Evolutionary conservation across 1,140 invertebrate genomes (phyloP), one percentile per base, ranked within the genome.

Genomic region (Pentalonia nigronervosa): DNA sequence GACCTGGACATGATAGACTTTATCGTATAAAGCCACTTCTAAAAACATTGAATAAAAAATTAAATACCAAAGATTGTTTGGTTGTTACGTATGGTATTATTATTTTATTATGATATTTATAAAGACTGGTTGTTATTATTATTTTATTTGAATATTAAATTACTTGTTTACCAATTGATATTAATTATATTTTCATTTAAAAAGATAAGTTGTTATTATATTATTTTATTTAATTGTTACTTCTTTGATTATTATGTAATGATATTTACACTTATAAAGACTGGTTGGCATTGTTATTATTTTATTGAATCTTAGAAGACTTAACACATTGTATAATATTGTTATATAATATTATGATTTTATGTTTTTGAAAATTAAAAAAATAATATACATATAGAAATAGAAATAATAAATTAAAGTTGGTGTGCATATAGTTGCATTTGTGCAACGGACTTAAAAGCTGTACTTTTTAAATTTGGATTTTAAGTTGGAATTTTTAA

Each of bases 31-130:
- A 34, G 34, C 76, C 76, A 20, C 8, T 83, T 41, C 34, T 83
- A 83, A 20, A 83, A 36, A 83, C 81, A 36, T 21, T 67, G 7
- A 88, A 88, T 14, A 88, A 47, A 17, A 87, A 48, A 88, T 94
- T n/a, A n/a, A n/a, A n/a, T n/a, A n/a, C n/a, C n/a, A n/a, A n/a
- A n/a, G n/a, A n/a, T n/a, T n/a, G n/a, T n/a, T 34, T 83, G 76
- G 34, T 83, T 36, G 76, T 41, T 34, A 83, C 41, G 7, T n/a
- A n/a, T n/a, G n/a, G n/a, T n/a, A 7, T 83, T 83, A 36, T 83
- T 83, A 41, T 83, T 83, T 83, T 83, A 36, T 83, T 83, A n/a
- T n/a, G n/a, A n/a, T 20, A 36, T 83, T 83, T n/a, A n/a, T n/a
- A n/a, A n/a, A n/a, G n/a, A n/a, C n/a, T n/a, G n/a, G n/a, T n/a